These are phyloP conservation scores for Lampris megalopsis DNA, from an alignment of 2,113 vertebrate genomes.

Conservation along the genomic window DNA sequence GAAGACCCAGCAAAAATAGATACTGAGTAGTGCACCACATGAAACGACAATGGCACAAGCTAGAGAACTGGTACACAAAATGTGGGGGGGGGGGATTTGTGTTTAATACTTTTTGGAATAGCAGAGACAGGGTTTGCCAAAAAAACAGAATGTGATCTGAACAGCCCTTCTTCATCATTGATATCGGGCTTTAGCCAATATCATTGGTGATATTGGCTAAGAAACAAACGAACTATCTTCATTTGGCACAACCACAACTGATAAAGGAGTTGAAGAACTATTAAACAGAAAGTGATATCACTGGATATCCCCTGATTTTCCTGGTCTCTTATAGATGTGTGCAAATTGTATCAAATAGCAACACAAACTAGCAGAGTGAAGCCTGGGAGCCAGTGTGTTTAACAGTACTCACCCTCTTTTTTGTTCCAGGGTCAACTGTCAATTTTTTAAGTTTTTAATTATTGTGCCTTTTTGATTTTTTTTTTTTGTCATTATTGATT, in stretches of 20 bases:
- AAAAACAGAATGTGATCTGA: background rate
- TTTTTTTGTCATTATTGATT: too few relatives aligned
- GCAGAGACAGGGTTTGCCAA: too few relatives aligned
- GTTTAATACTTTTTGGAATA: too few relatives aligned
- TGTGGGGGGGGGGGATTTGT: too few relatives aligned
- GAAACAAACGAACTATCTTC: background rate
- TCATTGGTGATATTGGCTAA: too few relatives aligned
- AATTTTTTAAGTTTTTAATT: too few relatives aligned
- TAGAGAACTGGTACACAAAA: background rate
- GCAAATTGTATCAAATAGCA: background rate
- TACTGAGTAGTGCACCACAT: background rate
- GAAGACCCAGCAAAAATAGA: slow-evolving; percentile 27
- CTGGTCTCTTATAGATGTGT: background rate
- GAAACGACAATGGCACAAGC: background rate
- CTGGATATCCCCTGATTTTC: background rate
- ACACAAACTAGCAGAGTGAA: background rate
- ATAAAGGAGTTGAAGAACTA: too few relatives aligned
- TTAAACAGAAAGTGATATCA: too few relatives aligned
- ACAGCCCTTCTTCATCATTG: background rate
- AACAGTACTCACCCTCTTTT: too few relatives aligned
- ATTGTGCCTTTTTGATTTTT: too few relatives aligned
- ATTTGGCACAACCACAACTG: background rate
- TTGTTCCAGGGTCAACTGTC: too few relatives aligned
- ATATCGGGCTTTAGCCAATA: background rate
- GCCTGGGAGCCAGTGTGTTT: background rate